Conservation (phyloP, 2,888 invertebrate species). For the Dryadula phaetusa region DNA sequence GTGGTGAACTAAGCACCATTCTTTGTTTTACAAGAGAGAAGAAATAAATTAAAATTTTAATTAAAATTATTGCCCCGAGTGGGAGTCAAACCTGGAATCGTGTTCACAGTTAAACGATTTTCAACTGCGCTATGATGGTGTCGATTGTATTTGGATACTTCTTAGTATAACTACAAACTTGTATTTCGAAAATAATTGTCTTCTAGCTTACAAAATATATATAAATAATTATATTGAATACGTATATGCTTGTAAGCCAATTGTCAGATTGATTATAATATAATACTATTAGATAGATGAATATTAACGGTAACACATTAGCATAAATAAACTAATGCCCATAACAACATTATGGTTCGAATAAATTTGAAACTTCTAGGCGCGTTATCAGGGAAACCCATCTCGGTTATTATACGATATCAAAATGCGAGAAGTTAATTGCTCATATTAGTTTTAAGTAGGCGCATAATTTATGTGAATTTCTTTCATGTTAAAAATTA, state of each 20-base stretch:
- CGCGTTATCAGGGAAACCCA: constrained; percentile 48
- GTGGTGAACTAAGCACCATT: too few relatives aligned
- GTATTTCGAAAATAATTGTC: too few relatives aligned
- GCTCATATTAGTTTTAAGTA: constrained; percentile 47
- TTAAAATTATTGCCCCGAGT: too few relatives aligned
- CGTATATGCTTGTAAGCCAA: neutral
- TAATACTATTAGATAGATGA: neutral
- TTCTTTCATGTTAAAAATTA: constrained; percentile 25
- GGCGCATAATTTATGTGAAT: constrained; percentile 21
- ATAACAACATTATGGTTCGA: constrained; percentile 30
- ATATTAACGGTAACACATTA: constrained; percentile 13
- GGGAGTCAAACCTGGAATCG: too few relatives aligned
- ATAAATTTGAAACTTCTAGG: constrained; percentile 38
- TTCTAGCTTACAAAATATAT: too few relatives aligned
- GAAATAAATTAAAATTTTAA: too few relatives aligned
- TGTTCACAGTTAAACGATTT: too few relatives aligned
- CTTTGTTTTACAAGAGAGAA: too few relatives aligned
- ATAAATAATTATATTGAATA: too few relatives aligned
- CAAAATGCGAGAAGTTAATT: constrained; percentile 48
- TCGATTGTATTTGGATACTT: too few relatives aligned
- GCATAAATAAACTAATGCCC: constrained; percentile 17
- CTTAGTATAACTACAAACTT: too few relatives aligned
- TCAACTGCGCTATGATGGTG: too few relatives aligned
- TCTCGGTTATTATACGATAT: constrained; percentile 49
- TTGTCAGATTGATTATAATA: constrained; percentile 1